These are phyloP conservation scores for Anaspis maculata DNA, from an alignment of 2,888 invertebrate genomes.

Conservation along the genomic window DNA sequence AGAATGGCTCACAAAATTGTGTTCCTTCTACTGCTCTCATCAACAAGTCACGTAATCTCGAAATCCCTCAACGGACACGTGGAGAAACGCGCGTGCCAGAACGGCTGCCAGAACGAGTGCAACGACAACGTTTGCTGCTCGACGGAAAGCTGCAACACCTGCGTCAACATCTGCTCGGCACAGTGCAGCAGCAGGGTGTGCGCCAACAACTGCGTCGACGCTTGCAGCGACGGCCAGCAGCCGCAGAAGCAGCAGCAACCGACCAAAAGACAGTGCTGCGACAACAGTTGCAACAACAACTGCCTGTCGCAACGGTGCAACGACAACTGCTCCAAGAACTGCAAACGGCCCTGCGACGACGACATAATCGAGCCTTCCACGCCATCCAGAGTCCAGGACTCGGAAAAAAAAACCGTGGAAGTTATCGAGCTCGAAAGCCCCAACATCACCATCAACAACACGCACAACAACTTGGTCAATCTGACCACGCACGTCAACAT, in stretches of 20 bases:
- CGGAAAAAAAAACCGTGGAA: too few relatives aligned
- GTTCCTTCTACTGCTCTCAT: too few relatives aligned
- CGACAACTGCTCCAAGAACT: conserved; percentile 4
- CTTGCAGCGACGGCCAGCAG: background rate
- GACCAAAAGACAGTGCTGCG: too few relatives aligned
- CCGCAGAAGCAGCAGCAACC: too few relatives aligned
- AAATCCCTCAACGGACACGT: too few relatives aligned
- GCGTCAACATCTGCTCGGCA: background rate
- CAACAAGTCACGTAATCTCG: too few relatives aligned
- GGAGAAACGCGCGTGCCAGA: too few relatives aligned
- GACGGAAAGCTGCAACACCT: background rate
- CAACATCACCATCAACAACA: conserved; percentile 8
- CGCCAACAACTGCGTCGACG: background rate
- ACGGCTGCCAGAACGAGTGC: background rate
- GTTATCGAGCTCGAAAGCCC: too few relatives aligned
- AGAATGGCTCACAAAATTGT: too few relatives aligned
- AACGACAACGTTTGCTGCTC: background rate
- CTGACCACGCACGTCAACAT: conserved; percentile 12
- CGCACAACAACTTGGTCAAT: conserved; percentile 9
- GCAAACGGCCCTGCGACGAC: background rate
- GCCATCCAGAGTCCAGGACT: too few relatives aligned
- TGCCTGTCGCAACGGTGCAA: conserved; percentile 4
- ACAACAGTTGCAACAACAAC: conserved; percentile 3
- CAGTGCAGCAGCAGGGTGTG: background rate
- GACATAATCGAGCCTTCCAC: too few relatives aligned